These are phyloP conservation scores for Nerophis ophidion DNA, from an alignment of 2,113 vertebrate genomes.

Conservation along the genomic window DNA sequence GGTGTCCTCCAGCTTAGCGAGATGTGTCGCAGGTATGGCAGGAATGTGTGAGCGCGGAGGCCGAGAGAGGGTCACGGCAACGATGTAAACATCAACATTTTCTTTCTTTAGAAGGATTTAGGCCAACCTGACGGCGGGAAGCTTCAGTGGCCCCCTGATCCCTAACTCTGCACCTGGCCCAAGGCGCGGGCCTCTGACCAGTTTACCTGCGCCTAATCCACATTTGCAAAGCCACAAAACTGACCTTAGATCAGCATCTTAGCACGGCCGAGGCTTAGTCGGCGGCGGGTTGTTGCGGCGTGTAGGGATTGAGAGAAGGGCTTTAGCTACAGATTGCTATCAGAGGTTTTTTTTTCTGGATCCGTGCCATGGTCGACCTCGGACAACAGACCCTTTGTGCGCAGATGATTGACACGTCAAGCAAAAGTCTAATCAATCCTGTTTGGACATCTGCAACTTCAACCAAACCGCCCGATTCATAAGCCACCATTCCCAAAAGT, in stretches of 20 bases:
- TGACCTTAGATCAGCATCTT: constrained; percentile 59
- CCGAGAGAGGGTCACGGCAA: constrained; percentile 67
- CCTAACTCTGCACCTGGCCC: constrained; percentile 60
- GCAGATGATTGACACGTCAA: constrained; percentile 58
- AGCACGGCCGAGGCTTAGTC: constrained; percentile 39
- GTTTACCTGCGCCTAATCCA: constrained; percentile 53
- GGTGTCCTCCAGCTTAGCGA: constrained; percentile 69
- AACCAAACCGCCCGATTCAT: too few species aligned
- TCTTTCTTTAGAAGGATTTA: constrained; percentile 71
- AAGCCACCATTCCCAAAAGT: background rate
- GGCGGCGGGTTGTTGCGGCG: constrained; percentile 37
- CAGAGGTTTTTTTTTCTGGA: constrained; percentile 61
- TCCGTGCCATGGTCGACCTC: constrained; percentile 40
- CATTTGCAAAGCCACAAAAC: constrained; percentile 49
- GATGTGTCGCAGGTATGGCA: constrained; percentile 76
- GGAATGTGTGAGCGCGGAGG: constrained; percentile 69
- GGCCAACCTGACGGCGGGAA: constrained; percentile 63
- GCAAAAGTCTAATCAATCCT: constrained; percentile 45
- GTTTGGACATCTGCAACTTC: constrained; percentile 34
- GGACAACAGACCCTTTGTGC: constrained; percentile 69
- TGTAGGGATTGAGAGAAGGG: constrained; percentile 59
- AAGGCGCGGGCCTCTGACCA: constrained; percentile 54
- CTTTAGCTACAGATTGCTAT: constrained; percentile 70
- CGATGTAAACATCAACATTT: constrained; percentile 79
- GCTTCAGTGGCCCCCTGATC: constrained; percentile 40